phyloP scores from a whole-genome alignment of 2,888 invertebrate genomes.

The Chorisops tibialis region DNA sequence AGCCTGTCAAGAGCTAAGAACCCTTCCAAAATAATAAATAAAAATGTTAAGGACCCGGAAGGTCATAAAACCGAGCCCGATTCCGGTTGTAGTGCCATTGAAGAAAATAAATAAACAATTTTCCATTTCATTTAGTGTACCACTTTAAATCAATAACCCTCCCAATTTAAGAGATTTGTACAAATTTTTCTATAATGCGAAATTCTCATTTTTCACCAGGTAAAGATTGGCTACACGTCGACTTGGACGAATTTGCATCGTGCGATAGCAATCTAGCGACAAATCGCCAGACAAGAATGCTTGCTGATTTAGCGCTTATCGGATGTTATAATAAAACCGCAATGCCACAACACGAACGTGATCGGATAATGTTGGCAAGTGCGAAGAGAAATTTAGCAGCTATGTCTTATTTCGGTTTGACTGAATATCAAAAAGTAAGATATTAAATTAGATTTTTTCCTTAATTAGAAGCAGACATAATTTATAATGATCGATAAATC shows the following conservation, averaged over 20 bases:
- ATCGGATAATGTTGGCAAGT: conserved; percentile 85
- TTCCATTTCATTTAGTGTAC: too few species aligned
- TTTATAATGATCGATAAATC: conserved; percentile 20
- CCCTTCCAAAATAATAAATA: too few species aligned
- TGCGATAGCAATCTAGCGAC: conserved; percentile 93
- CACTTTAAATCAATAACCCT: too few species aligned
- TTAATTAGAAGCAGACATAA: background rate
- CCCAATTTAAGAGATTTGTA: too few species aligned
- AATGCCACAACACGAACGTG: conserved; percentile 70
- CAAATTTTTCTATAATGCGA: too few species aligned
- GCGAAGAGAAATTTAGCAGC: conserved; percentile 92
- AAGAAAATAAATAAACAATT: too few species aligned
- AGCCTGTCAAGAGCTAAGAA: too few species aligned
- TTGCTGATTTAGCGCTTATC: conserved; percentile 90
- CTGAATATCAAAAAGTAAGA: conserved; percentile 79
- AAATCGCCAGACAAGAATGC: conserved; percentile 96
- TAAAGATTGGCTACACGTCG: conserved; percentile 84
- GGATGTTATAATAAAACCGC: conserved; percentile 90
- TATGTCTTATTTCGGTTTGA: conserved; percentile 97
- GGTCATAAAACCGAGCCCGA: too few species aligned
- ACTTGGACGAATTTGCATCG: conserved; percentile 82
- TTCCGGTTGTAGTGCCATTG: too few species aligned
- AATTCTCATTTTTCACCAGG: conserved; percentile 48
- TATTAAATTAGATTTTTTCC: background rate
- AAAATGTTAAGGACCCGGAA: too few species aligned